These are phyloP conservation scores for Drosophila quinaria DNA, from an alignment of 2,888 invertebrate species.

Conservation along the genomic window DNA sequence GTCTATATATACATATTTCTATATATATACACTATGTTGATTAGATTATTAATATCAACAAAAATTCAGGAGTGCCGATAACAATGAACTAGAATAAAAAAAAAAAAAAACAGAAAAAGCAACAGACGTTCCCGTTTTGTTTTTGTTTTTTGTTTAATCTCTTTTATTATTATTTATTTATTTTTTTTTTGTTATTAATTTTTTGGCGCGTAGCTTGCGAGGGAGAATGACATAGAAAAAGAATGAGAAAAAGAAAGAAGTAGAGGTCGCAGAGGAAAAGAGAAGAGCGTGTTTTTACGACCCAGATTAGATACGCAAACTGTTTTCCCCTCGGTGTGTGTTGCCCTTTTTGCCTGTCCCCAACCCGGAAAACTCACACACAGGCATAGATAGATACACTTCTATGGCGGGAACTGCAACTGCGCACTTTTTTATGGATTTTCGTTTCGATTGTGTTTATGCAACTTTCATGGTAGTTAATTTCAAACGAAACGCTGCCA, in stretches of 20 bases:
- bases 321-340: background rate
- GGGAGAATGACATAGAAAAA: background rate
- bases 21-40: slow-evolving; percentile 11
- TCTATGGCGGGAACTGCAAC: slow-evolving; percentile 38
- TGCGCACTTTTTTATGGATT: slow-evolving; percentile 46
- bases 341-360: background rate
- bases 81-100: slow-evolving; percentile 13
- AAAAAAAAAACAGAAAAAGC: slow-evolving; percentile 5
- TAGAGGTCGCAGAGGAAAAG: background rate
- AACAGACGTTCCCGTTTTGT: slow-evolving; percentile 5
- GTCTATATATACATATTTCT: background rate
- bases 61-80: slow-evolving; percentile 11
- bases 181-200: background rate
- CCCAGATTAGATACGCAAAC: slow-evolving; percentile 62
- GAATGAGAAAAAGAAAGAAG: too few species aligned
- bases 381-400: background rate
- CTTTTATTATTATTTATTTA: background rate
- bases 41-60: slow-evolving; percentile 38
- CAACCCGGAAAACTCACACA: slow-evolving; percentile 6
- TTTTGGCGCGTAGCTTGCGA: slow-evolving; percentile 14
- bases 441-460: slow-evolving; percentile 53
- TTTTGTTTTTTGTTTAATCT: slow-evolving; percentile 4
- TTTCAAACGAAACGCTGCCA: slow-evolving; percentile 60
- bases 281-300: slow-evolving; percentile 52
- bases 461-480: slow-evolving; percentile 57